Percentiles rank a stretch among this genome's conserved stretches.
phyloP scores from a whole-genome alignment of 2,888 invertebrate genomes.

The Caenorhabditis imperialis region DNA sequence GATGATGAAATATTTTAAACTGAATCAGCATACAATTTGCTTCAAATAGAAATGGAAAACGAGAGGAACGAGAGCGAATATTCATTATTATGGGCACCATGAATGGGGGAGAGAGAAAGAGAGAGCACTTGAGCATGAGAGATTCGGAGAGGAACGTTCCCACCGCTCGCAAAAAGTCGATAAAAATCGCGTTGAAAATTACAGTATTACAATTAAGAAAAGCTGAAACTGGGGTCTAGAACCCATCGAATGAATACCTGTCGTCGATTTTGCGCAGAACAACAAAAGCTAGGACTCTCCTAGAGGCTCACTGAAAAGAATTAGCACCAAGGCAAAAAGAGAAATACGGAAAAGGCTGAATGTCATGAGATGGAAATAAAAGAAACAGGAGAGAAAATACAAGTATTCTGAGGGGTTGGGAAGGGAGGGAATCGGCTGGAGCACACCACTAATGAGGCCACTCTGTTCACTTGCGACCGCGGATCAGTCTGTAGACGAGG shows the following conservation, averaged over 20 bases:
- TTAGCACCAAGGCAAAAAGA: too few relatives aligned
- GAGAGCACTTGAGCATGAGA: constrained; percentile 39
- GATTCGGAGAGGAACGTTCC: constrained; percentile 20
- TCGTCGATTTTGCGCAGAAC: neutral
- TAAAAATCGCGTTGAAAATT: constrained; percentile 1
- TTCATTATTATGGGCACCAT: constrained; percentile 37
- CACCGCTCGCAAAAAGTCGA: constrained; percentile 13
- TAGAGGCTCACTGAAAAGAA: too few relatives aligned
- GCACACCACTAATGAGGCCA: too few relatives aligned
- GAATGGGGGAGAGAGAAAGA: constrained; percentile 2
- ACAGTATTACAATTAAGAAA: neutral
- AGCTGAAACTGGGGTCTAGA: constrained; percentile 9
- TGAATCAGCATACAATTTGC: neutral
- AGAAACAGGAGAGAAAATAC: constrained; percentile 2
- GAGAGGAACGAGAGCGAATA: constrained; percentile 4
- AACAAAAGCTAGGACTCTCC: too few relatives aligned
- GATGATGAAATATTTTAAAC: too few relatives aligned
- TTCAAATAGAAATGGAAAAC: constrained; percentile 14
- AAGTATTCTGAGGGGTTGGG: constrained; percentile 14
- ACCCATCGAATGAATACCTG: constrained; percentile 10
- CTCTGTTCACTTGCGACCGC: constrained; percentile 17
- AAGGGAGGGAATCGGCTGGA: neutral
- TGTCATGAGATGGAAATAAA: too few relatives aligned
- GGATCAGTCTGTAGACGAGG: constrained; percentile 59
- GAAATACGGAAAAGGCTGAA: too few relatives aligned